Conservation (phyloP, 2,113 vertebrate species). For the Menidia beryllina region DNA sequence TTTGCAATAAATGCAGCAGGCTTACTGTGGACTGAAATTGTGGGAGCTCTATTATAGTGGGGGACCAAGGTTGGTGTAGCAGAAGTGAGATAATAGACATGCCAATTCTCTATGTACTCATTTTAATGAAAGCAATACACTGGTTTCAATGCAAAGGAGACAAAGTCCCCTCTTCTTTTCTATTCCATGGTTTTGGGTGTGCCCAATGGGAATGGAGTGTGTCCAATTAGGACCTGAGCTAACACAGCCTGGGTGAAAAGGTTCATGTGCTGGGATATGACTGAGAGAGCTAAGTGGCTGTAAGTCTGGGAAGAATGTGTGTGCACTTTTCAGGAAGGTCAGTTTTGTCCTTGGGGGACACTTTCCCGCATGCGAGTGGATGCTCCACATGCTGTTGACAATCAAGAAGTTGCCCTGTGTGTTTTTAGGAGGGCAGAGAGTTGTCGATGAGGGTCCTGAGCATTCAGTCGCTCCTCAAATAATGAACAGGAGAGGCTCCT, state of each 20-base stretch:
- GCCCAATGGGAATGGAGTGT: not conserved
- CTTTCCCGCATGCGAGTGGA: constrained; percentile 29
- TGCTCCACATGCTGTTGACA: constrained; percentile 45
- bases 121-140: not conserved
- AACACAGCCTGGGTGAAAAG: constrained; percentile 1
- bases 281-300: constrained; percentile 30
- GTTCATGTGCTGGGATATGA: constrained; percentile 10
- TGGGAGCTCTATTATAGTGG: constrained; percentile 21
- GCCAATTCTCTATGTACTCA: not conserved
- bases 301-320: not conserved
- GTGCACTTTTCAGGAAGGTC: constrained; percentile 37
- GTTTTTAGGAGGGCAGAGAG: constrained; percentile 41
- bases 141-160: not conserved
- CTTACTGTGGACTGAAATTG: not conserved
- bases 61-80: constrained; percentile 12
- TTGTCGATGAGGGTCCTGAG: not conserved
- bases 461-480: not conserved
- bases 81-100: constrained; percentile 11
- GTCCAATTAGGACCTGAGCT: constrained; percentile 14
- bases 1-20: constrained; percentile 21
- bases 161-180: not conserved
- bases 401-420: constrained; percentile 32
- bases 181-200: not conserved
- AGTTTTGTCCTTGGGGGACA: constrained; percentile 50
- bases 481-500: constrained; percentile 12